Evolutionary conservation across 2,888 invertebrate species (phyloP), one percentile per base, ranked within the genome.

Genomic region (Busseola fusca): DNA sequence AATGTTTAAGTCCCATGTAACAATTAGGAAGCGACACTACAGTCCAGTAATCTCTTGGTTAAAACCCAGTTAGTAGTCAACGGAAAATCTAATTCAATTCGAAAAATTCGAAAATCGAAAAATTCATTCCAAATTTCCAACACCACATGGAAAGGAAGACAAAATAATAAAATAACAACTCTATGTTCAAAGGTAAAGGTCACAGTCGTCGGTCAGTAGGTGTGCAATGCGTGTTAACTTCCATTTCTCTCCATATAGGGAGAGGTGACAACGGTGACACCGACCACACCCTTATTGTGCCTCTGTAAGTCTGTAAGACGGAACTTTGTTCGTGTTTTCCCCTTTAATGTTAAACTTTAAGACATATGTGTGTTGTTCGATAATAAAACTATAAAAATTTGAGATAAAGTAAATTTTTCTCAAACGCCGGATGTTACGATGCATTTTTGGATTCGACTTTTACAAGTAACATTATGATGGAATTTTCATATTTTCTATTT

Each of bases 191-290:
- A 87, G 88, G 88, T 89, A 84, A 86, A 88, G 88, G 88, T 89
- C 88, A 89, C 85, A 87, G 88, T 88, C 88, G 85, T 83, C 86
- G 87, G 88, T 86, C 87, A 86, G 88, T 86, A 86, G 84, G 82
- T 85, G 85, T 86, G 79, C 65, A 64, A 65, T 65, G 70, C 78
- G 77, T 87, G 84, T 76, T 78, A 69, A 87, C 76, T 84, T 81
- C 85, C 90, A 92, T 93, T 93, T 93, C 93, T 92, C 93, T 87
- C 93, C 93, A 85, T 93, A 87, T 93, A 91, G 77, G 91, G 93
- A 83, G 81, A 86, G 74, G 86, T 86, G 89, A 87, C 87, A 86
- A 83, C 86, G 64, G 82, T 77, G 81, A 83, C 84, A 82, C 78
- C 37, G 25, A 58, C 74, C 83, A 82, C 80, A 67, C 80, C 83